phyloP scores from a whole-genome alignment of 2,888 invertebrate species.

The Candidula unifasciata region DNA sequence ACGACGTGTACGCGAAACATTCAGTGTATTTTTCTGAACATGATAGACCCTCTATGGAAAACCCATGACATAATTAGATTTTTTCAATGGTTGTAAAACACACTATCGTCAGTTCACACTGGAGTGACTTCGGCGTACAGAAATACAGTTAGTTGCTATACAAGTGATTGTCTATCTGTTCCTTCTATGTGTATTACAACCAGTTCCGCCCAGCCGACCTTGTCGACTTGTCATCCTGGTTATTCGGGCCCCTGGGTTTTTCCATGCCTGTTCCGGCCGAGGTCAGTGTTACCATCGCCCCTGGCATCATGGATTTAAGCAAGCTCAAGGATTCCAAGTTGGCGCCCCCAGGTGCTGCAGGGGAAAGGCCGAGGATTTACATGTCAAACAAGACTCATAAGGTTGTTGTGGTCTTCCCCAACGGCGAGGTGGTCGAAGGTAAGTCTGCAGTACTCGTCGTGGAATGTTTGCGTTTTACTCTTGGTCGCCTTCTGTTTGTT shows the following conservation, averaged over 20 bases:
- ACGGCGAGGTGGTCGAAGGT: conserved; percentile 74
- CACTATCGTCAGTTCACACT: no score
- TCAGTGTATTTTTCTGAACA: no score
- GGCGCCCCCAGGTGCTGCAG: conserved; percentile 40
- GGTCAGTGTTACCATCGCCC: not conserved
- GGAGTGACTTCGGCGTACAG: no score
- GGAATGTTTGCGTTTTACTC: not conserved
- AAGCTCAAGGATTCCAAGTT: conserved; percentile 40
- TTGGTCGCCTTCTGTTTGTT: no score
- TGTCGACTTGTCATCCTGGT: not conserved
- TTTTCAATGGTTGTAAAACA: no score
- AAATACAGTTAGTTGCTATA: no score
- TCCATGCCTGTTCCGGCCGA: conserved; percentile 44
- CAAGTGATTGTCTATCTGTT: not conserved
- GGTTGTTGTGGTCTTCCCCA: conserved; percentile 72
- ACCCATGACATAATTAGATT: no score
- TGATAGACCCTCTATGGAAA: no score
- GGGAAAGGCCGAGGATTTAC: conserved; percentile 71
- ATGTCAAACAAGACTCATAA: conserved; percentile 73
- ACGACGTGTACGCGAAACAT: no score
- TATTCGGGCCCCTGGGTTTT: not conserved
- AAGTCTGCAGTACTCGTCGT: conserved; percentile 50
- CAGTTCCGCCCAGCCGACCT: no score
- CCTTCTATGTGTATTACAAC: conserved; percentile 36
- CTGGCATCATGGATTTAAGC: conserved; percentile 45